A percentile compares a stretch with the other conserved stretches of the same genome.
phyloP scores from a whole-genome alignment of 37 sponge, comb jelly and placozoan species.

The Halichondria panicea region DNA sequence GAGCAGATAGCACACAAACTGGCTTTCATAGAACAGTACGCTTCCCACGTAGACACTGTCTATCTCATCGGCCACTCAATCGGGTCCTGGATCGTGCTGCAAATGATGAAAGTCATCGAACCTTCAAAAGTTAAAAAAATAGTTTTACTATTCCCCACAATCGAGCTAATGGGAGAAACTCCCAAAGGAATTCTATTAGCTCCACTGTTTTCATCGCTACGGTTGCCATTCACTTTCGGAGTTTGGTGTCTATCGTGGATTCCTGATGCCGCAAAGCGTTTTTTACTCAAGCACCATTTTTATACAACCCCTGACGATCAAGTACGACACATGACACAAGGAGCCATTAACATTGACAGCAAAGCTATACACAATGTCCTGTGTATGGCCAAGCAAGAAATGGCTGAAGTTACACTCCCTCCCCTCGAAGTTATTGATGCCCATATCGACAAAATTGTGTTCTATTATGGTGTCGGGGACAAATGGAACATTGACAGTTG shows the following conservation, averaged over 20 bases:
- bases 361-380: constrained; percentile 51
- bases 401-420: constrained; percentile 44
- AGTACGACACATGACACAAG: constrained; percentile 22
- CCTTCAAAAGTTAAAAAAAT: constrained; percentile 42
- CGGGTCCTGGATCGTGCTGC: constrained; percentile 75
- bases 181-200: constrained; percentile 29
- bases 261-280: not conserved
- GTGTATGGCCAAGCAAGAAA: constrained; percentile 60
- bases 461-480: constrained; percentile 75
- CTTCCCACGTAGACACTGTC: constrained; percentile 9
- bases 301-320: constrained; percentile 32
- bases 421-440: constrained; percentile 25
- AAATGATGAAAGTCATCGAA: constrained; percentile 50
- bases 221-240: constrained; percentile 2
- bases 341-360: constrained; percentile 29
- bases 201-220: constrained; percentile 42
- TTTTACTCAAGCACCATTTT: constrained; percentile 13
- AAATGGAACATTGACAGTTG: constrained; percentile 41
- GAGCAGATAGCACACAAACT: constrained; percentile 83
- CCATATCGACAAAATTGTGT: constrained; percentile 43
- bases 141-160: constrained; percentile 70
- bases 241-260: constrained; percentile 25
- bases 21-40: constrained; percentile 50
- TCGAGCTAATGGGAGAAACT: constrained; percentile 65
- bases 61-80: constrained; percentile 83